These are phyloP conservation scores for Chloebia gouldiae DNA, from an alignment of 2,113 vertebrate species.

Conservation along the genomic window DNA sequence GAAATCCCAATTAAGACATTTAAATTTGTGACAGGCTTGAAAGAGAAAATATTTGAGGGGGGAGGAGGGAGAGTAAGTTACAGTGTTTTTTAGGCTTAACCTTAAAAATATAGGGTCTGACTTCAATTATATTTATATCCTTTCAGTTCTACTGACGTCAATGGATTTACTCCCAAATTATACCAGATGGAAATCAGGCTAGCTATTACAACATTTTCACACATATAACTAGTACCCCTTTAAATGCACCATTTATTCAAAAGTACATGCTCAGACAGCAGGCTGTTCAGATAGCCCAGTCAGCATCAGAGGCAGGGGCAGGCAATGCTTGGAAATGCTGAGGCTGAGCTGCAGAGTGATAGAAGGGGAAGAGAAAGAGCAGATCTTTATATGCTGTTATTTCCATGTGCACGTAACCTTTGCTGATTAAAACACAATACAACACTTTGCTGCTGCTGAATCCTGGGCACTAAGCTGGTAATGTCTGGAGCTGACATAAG, in stretches of 20 bases:
- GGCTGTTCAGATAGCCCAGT: not conserved
- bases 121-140: conserved; percentile 8
- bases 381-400: not conserved
- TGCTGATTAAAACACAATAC: too few relatives aligned
- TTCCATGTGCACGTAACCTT: not conserved
- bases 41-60: not conserved
- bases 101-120: not conserved
- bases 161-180: conserved; percentile 13
- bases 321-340: not conserved
- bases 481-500: not conserved
- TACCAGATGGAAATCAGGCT: not conserved
- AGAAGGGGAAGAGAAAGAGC: not conserved
- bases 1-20: not conserved
- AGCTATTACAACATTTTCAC: not conserved
- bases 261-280: not conserved
- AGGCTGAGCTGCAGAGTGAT: not conserved
- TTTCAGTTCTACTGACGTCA: not conserved
- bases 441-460: not conserved
- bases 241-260: not conserved
- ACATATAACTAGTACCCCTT: not conserved
- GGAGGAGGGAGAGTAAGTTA: not conserved
- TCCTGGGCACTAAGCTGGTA: not conserved
- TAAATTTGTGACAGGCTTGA: not conserved
- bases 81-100: not conserved
- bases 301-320: not conserved